These are phyloP conservation scores for Erebia epiphron DNA, from an alignment of 2,888 invertebrate species.

Conservation along the genomic window DNA sequence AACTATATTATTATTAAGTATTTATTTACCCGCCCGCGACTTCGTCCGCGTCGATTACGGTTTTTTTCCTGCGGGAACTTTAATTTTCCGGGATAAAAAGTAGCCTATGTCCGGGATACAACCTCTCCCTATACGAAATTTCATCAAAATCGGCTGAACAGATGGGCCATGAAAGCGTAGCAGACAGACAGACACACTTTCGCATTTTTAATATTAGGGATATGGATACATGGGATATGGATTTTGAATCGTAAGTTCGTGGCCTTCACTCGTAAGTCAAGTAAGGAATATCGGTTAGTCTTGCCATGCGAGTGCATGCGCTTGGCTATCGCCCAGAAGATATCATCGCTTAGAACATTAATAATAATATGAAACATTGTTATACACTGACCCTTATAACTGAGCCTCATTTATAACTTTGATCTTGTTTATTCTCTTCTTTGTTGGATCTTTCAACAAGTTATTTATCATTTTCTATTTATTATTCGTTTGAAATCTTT, in stretches of 20 bases:
- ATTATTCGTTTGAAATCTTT: background rate
- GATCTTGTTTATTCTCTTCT: conserved; percentile 13
- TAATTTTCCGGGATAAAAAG: too few species aligned
- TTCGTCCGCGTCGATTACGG: too few species aligned
- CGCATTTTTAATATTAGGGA: too few species aligned
- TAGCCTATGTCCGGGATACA: too few species aligned
- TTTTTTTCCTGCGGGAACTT: too few species aligned
- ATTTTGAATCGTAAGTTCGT: conserved; percentile 14
- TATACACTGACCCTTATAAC: conserved; percentile 38
- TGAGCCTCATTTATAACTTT: conserved; percentile 29
- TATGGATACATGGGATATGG: too few species aligned
- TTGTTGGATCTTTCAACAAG: conserved; percentile 12
- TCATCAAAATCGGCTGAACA: too few species aligned
- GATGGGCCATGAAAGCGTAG: too few species aligned
- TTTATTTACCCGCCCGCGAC: too few species aligned
- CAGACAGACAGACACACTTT: too few species aligned
- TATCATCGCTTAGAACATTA: conserved; percentile 42
- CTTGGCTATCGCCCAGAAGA: conserved; percentile 40
- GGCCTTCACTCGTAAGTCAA: conserved; percentile 10
- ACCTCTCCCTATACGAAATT: too few species aligned
- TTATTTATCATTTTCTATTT: background rate
- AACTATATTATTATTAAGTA: conserved; percentile 11
- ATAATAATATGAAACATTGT: conserved; percentile 40
- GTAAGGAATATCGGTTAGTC: conserved; percentile 28
- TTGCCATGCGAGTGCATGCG: conserved; percentile 24